Base-by-base conservation (phyloP, 2,797 vertebrate genomes). In the Atherinosoma microstoma region DNA sequence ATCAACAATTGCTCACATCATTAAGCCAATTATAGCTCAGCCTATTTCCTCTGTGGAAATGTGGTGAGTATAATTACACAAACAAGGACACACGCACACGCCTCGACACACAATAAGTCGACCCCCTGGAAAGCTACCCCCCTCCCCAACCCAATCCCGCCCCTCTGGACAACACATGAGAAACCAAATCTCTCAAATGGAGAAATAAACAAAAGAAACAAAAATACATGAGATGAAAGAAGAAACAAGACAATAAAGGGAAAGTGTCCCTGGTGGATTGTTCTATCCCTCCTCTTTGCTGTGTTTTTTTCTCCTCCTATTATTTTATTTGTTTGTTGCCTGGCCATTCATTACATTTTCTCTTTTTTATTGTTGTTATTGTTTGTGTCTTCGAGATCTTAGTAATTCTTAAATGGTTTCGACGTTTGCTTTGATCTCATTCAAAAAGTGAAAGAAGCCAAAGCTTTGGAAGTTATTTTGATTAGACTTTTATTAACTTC, bases 391-490 rank as follows among this genome's bases (percentile, higher is more conserved):
- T 64, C 75, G 58, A 82, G 87, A 91, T 93, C 91, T 89, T 78
- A 75, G 91, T 89, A 81, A 86, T 93, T 93, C 87, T 89, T 94
- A 94, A 94, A 94, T 88, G 91, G 70, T 93, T 93, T 94, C 88
- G 88, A 91, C 90, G 90, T 81, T 79, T 58, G 81, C 92, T 95
- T 95, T 95, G 94, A 95, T 95, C 92, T 92, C 90, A 90, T 94
- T 93, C 91, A 91, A 83, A 94, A 90, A 92, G 87, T 86, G 79
- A 89, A 81, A 91, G 86, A 89, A 90, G 87, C 80, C 83, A 85
- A 90, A 86, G 92, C 91, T 92, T 91, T 94, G 93, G 91, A 94
- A 94, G 93, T 94, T 94, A 87, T 91, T 94, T 91, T 91, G 89
- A 92, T 93, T 89, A 93, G 91, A 93, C 87, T 94, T 92, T 91